Evolutionary conservation across 1,140 invertebrate genomes (phyloP), one percentile per base, ranked within the genome.

Genomic region (Prorops nasuta): DNA sequence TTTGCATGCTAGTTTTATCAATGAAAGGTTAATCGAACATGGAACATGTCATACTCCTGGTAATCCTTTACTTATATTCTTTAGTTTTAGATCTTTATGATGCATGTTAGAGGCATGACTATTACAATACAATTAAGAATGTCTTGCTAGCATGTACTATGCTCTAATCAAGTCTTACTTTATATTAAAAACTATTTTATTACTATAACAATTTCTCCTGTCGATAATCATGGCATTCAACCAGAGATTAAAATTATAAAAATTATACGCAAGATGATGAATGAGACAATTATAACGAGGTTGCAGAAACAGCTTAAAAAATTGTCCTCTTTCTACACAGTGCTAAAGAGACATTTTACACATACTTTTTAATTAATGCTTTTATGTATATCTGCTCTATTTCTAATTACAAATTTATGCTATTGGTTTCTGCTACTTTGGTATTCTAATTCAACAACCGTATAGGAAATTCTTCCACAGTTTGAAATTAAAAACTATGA

Each of bases 401-500:
- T n/a, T n/a, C n/a, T n/a, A n/a, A n/a, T n/a, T n/a, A n/a, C n/a
- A n/a, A n/a, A n/a, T n/a, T 28, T 28, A 28, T 28, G 4, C 24
- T 6, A 35, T 19, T 24, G 52, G 58, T 61, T 66, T 64, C 65
- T 65, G 62, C 55, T 56, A 59, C 65, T 73, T 72, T 48, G 60
- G 50, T 64, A 56, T 49, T 49, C 46, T 18, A 40, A 52, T 66
- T 45, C 48, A 40, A 44, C 42, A 53, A 39, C 32, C 6, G 31
- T 49, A 28, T 44, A 46, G 44, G 43, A 39, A 51, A 54, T 49
- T 60, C 49, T 49, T 58, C 54, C 56, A 67, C 49, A 67, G 58
- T 74, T 62, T 60, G 41, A 75, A 75, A 68, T 72, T 54, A 68
- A 71, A 68, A 74, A 74, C 65, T 77, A 59, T 77, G 66, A 74